A percentile compares a stretch with the other conserved stretches of the same genome.
These are phyloP conservation scores for Gobio gobio DNA, from an alignment of 2,113 vertebrate genomes.

Conservation along the genomic window DNA sequence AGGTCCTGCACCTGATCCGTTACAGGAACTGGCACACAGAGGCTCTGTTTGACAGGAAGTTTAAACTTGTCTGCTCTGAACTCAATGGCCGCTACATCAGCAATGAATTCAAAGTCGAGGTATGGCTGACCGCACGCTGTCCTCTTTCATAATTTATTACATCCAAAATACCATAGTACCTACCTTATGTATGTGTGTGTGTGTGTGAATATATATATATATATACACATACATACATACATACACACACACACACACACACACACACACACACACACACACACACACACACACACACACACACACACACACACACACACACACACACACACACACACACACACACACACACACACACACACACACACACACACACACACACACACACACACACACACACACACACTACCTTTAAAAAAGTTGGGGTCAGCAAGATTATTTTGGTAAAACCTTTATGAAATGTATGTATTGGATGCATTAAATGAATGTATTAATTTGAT, in stretches of 20 bases:
- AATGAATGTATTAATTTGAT: too few species aligned
- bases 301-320: neutral
- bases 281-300: neutral
- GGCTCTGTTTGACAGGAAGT: constrained; percentile 92
- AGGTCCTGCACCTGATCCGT: constrained; percentile 87
- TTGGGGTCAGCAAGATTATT: neutral
- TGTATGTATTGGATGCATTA: too few species aligned
- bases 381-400: too few species aligned
- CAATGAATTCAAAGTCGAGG: constrained; percentile 97
- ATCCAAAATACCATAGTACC: neutral
- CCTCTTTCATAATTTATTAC: neutral
- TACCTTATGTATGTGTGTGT: too few species aligned
- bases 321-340: neutral
- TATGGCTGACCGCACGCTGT: constrained; percentile 65
- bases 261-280: neutral
- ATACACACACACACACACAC: neutral
- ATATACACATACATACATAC: too few species aligned
- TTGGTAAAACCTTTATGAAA: neutral
- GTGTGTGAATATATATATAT: neutral
- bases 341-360: neutral
- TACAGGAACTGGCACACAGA: constrained; percentile 93
- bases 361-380: neutral
- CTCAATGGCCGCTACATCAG: constrained; percentile 96
- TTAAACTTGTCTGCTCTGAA: constrained; percentile 94
- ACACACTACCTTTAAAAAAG: neutral